Conservation (phyloP, 2,113 vertebrate genomes). For the Bos indicus region DNA sequence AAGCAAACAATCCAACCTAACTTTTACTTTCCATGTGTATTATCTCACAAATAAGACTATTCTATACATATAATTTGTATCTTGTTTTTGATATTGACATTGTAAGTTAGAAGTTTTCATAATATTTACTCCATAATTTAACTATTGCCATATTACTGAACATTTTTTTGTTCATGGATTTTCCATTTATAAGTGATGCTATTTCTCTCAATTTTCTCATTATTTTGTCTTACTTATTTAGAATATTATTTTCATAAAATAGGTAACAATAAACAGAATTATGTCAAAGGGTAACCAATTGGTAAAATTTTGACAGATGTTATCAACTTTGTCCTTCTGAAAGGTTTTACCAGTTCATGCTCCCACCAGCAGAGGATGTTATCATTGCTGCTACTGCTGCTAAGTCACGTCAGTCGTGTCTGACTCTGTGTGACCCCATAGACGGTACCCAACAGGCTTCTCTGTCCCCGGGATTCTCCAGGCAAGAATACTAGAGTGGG, state of each 20-base stretch:
- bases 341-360: neutral
- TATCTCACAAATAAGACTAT: neutral
- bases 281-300: neutral
- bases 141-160: neutral
- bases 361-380: neutral
- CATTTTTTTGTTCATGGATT: neutral
- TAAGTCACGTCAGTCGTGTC: too few species aligned
- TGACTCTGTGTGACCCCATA: too few species aligned
- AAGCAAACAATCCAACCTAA: neutral
- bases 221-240: neutral
- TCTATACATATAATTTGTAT: neutral
- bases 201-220: neutral
- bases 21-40: neutral
- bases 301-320: neutral
- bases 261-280: neutral
- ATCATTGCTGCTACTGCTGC: neutral
- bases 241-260: neutral
- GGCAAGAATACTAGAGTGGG: too few species aligned
- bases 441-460: too few species aligned
- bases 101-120: neutral
- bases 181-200: neutral
- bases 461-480: too few species aligned
- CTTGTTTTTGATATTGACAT: neutral
- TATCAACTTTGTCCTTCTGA: neutral
- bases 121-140: neutral